phyloP scores from a whole-genome alignment of 2,797 vertebrate genomes.

The Galagoides demidoff region DNA sequence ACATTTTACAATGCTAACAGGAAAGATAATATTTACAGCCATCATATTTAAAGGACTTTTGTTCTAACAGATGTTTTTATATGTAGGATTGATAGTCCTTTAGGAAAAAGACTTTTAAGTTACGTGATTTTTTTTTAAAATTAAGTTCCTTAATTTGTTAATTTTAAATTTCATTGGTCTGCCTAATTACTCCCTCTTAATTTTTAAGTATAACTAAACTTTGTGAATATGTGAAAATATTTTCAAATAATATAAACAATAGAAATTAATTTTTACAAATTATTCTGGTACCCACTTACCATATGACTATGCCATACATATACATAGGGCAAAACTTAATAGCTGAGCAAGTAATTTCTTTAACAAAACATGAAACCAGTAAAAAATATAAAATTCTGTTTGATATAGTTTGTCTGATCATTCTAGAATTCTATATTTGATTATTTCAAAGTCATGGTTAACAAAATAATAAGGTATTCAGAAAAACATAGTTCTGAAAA shows the following conservation, averaged over 20 bases:
- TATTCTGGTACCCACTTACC: background rate
- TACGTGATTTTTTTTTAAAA: background rate
- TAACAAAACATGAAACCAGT: background rate
- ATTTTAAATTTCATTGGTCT: background rate
- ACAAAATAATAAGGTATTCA: background rate
- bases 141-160: background rate
- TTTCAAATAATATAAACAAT: background rate
- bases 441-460: slow-evolving; percentile 3
- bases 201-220: slow-evolving; percentile 3
- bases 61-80: background rate
- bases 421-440: slow-evolving; percentile 7
- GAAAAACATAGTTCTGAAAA: slow-evolving; percentile 16
- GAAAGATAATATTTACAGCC: slow-evolving; percentile 29
- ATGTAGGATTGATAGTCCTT: background rate
- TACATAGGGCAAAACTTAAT: background rate
- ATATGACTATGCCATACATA: background rate
- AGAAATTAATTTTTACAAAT: slow-evolving; percentile 15
- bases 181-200: background rate
- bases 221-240: background rate
- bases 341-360: background rate
- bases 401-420: background rate
- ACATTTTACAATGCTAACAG: background rate
- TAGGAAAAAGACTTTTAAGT: slow-evolving; percentile 5
- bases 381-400: background rate
- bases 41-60: background rate